A percentile compares a stretch with the other conserved stretches of the same genome.
These are phyloP conservation scores for Emydocephalus ijimae DNA, from an alignment of 2,113 vertebrate genomes.

Conservation along the genomic window DNA sequence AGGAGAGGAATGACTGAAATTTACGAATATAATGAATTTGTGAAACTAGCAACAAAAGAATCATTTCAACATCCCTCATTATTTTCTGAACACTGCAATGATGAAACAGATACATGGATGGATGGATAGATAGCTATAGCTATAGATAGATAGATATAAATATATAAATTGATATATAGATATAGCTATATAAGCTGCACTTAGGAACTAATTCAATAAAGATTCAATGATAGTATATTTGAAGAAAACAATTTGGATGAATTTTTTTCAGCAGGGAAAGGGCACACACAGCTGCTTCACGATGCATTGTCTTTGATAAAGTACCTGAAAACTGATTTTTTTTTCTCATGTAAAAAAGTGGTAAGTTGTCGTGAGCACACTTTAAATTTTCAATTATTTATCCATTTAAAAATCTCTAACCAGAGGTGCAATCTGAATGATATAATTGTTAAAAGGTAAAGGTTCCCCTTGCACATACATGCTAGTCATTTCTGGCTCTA, in stretches of 20 bases:
- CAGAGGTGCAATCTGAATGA: not conserved
- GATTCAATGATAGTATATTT: not conserved
- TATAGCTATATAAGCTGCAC: not conserved
- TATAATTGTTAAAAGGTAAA: not conserved
- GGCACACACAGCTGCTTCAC: not conserved
- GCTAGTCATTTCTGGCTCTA: too few relatives aligned
- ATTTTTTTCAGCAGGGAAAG: not conserved
- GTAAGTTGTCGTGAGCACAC: not conserved
- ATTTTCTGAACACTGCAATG: not conserved
- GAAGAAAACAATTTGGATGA: not conserved
- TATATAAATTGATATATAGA: not conserved
- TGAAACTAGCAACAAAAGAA: not conserved
- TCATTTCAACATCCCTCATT: not conserved
- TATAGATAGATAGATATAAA: too few relatives aligned
- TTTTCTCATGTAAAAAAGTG: not conserved
- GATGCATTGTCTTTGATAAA: not conserved
- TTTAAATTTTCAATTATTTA: not conserved
- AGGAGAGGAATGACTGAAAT: not conserved
- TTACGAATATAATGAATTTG: not conserved
- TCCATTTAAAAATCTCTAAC: not conserved
- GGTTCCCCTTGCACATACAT: too few relatives aligned
- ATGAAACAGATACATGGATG: not conserved
- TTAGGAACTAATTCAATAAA: not conserved
- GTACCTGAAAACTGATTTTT: not conserved
- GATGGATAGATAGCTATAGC: too few relatives aligned